phyloP scores from a whole-genome alignment of 2,113 vertebrate genomes.

The Aythya baeri region DNA sequence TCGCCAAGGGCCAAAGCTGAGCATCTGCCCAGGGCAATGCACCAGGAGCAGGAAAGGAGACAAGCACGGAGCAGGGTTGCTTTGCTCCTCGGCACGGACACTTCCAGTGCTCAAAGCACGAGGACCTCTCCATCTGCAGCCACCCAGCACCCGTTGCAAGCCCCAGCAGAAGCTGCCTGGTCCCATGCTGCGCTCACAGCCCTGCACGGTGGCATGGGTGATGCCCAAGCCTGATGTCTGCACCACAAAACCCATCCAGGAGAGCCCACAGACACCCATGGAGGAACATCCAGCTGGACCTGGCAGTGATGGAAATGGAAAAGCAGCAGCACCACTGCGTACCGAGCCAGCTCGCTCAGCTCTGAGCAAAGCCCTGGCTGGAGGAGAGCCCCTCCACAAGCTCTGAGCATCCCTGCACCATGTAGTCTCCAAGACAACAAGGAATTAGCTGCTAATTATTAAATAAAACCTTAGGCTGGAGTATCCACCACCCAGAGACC shows the following conservation, averaged over 20 bases:
- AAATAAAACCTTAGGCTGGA: neutral
- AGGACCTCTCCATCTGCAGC: neutral
- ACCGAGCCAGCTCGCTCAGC: neutral
- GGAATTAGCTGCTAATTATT: neutral
- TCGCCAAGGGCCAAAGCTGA: neutral
- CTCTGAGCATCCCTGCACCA: neutral
- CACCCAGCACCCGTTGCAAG: neutral
- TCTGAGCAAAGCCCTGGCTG: rapidly evolving
- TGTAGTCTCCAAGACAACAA: rapidly evolving
- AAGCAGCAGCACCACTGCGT: rapidly evolving
- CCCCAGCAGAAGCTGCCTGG: neutral
- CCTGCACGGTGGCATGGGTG: rapidly evolving
- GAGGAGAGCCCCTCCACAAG: rapidly evolving
- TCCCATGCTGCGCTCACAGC: neutral
- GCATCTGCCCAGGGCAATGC: neutral
- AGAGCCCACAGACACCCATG: neutral
- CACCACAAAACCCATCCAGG: neutral
- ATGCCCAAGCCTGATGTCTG: neutral
- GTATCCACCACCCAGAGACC: too few species aligned
- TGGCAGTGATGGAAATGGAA: rapidly evolving
- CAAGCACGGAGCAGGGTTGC: neutral
- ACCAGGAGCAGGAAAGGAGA: neutral
- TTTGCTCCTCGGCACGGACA: neutral
- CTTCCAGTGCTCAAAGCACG: neutral
- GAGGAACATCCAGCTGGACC: neutral